Evolutionary conservation across 1,140 invertebrate genomes (phyloP).

Genomic region (Gryllus bimaculatus): DNA sequence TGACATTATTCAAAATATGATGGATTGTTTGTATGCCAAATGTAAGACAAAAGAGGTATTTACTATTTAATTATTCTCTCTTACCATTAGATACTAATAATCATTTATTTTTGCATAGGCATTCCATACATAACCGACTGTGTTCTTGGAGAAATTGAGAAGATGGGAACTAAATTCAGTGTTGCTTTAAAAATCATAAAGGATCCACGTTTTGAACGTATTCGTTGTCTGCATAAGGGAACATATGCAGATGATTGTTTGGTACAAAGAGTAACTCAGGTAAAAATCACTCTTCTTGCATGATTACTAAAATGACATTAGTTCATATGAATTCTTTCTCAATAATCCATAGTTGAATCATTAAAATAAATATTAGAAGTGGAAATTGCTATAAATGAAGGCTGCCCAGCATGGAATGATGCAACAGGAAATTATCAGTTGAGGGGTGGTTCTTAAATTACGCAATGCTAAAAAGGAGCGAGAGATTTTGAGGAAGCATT

Average conservation of each 20-base stretch:
- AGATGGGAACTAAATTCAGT: constrained; percentile 90
- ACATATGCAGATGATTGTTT: constrained; percentile 99
- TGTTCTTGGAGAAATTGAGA: constrained; percentile 97
- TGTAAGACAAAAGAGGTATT: constrained; percentile 47
- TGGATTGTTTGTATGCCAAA: constrained; percentile 98
- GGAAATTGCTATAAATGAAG: too few species aligned
- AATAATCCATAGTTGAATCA: neutral
- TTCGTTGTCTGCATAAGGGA: constrained; percentile 93
- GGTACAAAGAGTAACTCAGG: constrained; percentile 87
- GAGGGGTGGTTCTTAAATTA: too few species aligned
- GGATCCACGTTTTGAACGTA: constrained; percentile 85
- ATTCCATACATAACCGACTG: constrained; percentile 98
- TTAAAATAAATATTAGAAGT: too few species aligned
- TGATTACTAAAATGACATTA: neutral
- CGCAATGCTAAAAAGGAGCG: too few species aligned
- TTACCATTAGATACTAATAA: neutral
- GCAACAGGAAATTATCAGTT: too few species aligned
- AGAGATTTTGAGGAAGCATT: too few species aligned
- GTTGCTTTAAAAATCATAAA: constrained; percentile 93
- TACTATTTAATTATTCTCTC: constrained; percentile 10
- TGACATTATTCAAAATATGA: constrained; percentile 94
- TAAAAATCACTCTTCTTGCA: constrained; percentile 30
- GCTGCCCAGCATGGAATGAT: too few species aligned
- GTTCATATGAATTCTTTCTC: neutral
- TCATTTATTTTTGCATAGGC: constrained; percentile 35